Conservation (phyloP, 2,113 vertebrate species). For the Henicopernis longicauda region DNA sequence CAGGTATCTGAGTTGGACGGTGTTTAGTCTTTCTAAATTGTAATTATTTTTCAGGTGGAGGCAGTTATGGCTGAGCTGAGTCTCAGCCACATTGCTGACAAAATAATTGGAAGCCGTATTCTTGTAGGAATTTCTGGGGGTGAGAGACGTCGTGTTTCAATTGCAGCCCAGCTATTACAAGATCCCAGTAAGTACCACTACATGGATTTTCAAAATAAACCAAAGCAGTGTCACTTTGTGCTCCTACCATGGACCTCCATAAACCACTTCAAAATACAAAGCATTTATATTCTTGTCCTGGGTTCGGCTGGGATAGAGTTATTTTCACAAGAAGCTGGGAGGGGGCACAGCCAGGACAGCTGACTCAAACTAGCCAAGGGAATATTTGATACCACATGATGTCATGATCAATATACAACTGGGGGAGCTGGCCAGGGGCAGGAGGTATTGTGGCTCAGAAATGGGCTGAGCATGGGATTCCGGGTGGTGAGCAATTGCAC, state of each 20-base stretch:
- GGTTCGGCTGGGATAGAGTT: too few species aligned
- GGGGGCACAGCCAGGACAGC: too few species aligned
- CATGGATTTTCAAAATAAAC: background rate
- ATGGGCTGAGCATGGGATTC: too few species aligned
- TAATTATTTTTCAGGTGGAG: conserved; percentile 76
- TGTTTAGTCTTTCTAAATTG: background rate
- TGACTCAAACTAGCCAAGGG: too few species aligned
- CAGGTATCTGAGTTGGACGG: background rate
- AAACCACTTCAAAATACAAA: background rate
- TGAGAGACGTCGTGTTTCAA: conserved; percentile 90
- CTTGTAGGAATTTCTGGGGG: conserved; percentile 87
- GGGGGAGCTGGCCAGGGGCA: too few species aligned
- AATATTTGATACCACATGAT: too few species aligned
- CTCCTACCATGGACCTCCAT: background rate
- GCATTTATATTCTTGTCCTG: background rate
- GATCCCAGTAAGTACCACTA: conserved; percentile 86
- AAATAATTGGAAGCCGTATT: conserved; percentile 81
- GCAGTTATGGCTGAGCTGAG: conserved; percentile 87
- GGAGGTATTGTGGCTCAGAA: too few species aligned
- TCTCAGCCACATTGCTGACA: conserved; percentile 84
- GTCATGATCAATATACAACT: too few species aligned
- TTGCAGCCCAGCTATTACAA: conserved; percentile 90
- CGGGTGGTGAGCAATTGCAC: too few species aligned
- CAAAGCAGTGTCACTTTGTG: background rate
- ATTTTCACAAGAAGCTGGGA: too few species aligned